Conservation (phyloP, 2,797 vertebrate genomes). For the Australoheros facetus region DNA sequence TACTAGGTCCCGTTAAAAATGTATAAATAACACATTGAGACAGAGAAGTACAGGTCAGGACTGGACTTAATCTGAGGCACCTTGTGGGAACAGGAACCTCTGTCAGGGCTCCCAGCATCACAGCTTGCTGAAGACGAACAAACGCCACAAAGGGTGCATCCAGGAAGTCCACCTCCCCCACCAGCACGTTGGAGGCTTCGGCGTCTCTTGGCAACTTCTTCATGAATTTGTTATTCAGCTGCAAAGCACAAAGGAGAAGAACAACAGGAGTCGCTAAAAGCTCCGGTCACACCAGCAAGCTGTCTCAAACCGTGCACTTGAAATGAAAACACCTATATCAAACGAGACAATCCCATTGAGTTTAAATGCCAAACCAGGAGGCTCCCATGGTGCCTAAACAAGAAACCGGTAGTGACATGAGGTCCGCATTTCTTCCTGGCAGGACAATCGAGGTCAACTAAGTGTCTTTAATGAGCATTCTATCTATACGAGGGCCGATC, state of each 20-base stretch:
- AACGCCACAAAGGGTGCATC: slow-evolving; percentile 95
- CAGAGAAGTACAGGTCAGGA: background rate
- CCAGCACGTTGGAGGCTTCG: slow-evolving; percentile 96
- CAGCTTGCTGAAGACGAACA: slow-evolving; percentile 93
- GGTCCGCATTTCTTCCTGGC: slow-evolving; percentile 22
- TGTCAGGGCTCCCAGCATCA: slow-evolving; percentile 95
- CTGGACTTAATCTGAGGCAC: slow-evolving; percentile 70
- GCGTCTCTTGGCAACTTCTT: slow-evolving; percentile 98
- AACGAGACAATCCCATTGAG: slow-evolving; percentile 36
- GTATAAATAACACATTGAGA: background rate
- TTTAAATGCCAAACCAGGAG: slow-evolving; percentile 48
- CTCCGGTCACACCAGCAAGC: slow-evolving; percentile 56
- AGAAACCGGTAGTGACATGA: background rate
- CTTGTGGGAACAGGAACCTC: slow-evolving; percentile 98
- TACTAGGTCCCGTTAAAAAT: rapidly evolving
- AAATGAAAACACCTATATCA: slow-evolving; percentile 47
- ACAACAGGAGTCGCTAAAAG: slow-evolving; percentile 21
- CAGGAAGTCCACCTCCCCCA: slow-evolving; percentile 97
- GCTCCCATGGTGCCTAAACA: background rate
- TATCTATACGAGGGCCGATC: background rate
- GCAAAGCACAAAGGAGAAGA: slow-evolving; percentile 31
- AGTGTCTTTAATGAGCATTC: background rate
- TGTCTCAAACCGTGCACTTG: background rate
- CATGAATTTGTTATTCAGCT: slow-evolving; percentile 99
- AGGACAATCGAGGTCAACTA: slow-evolving; percentile 16